phyloP scores from a whole-genome alignment of 1,140 invertebrate genomes.

The Drosophila ohnishii region DNA sequence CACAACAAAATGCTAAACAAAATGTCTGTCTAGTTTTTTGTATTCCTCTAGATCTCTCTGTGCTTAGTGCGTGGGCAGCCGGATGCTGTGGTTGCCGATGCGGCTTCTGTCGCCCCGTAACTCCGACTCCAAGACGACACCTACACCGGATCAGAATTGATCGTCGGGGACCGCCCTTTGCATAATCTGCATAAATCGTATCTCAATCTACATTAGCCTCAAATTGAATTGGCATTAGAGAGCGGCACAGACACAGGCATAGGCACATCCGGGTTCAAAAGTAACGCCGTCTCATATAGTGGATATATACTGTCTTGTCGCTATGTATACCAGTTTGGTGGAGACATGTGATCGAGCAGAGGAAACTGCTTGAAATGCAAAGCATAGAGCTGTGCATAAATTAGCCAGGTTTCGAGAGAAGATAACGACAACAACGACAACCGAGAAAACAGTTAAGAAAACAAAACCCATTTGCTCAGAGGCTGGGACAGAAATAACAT shows the following conservation, averaged over 20 bases:
- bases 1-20: conserved; percentile 43
- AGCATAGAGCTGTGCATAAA: conserved; percentile 65
- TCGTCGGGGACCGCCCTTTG: conserved; percentile 35
- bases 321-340: conserved; percentile 57
- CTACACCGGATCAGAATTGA: conserved; percentile 33
- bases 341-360: conserved; percentile 42
- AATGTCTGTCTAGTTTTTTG: conserved; percentile 29
- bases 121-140: conserved; percentile 23
- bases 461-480: conserved; percentile 15
- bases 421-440: conserved; percentile 10
- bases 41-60: neutral
- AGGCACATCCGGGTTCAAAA: conserved; percentile 60
- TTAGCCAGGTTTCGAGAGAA: conserved; percentile 36
- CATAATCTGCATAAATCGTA: conserved; percentile 65
- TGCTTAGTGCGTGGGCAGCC: conserved; percentile 35
- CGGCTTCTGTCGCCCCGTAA: conserved; percentile 21
- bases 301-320: conserved; percentile 13
- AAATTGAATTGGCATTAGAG: conserved; percentile 62
- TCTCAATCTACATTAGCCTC: conserved; percentile 59
- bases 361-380: conserved; percentile 68
- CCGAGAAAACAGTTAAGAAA: conserved; percentile 32
- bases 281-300: conserved; percentile 22
- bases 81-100: conserved; percentile 37
- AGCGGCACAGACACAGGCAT: conserved; percentile 1
- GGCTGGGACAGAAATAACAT: conserved; percentile 2